A percentile compares a stretch with the other conserved stretches of the same genome.
These are phyloP conservation scores for Drosophila monieri DNA, from an alignment of 2,888 invertebrate genomes.

Conservation along the genomic window DNA sequence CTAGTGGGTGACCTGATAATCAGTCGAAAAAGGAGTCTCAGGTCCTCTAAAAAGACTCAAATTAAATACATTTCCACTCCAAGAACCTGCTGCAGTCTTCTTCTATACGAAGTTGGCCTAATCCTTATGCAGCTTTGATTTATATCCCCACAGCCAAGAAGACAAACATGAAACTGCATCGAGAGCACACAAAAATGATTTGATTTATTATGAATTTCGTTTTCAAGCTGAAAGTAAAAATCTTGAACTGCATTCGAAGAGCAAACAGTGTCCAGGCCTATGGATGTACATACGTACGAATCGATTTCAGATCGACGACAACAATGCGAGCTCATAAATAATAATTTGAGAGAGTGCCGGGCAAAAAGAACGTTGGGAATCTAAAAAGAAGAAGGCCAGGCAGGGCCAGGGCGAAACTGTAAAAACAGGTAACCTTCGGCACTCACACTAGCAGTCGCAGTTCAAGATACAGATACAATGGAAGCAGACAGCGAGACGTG, in stretches of 20 bases:
- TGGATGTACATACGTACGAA: conserved; percentile 13
- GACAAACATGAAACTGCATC: conserved; percentile 36
- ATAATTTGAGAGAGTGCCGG: conserved; percentile 62
- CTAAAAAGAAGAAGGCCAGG: conserved; percentile 44
- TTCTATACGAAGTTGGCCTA: conserved; percentile 2
- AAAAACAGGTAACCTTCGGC: conserved; percentile 76
- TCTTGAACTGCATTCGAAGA: conserved; percentile 49
- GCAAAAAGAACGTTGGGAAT: conserved; percentile 46
- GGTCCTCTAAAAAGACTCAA: not conserved
- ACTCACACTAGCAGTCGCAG: conserved; percentile 21
- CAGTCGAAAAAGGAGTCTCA: not conserved
- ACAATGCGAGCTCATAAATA: conserved; percentile 80
- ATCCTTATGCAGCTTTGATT: conserved; percentile 54
- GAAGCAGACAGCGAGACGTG: conserved; percentile 40
- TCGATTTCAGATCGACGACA: conserved; percentile 73
- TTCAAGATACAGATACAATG: conserved; percentile 35
- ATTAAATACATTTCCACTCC: not conserved
- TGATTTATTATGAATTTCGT: conserved; percentile 70
- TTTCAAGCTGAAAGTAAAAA: conserved; percentile 72
- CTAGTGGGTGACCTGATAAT: conserved; percentile 12
- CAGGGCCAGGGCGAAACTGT: conserved; percentile 53
- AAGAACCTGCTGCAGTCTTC: conserved; percentile 17
- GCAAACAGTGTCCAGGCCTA: conserved; percentile 19
- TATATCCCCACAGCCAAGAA: conserved; percentile 52
- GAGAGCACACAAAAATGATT: conserved; percentile 67